These are phyloP conservation scores for Xylocopa sonorina DNA, from an alignment of 1,140 invertebrate species.

Conservation along the genomic window DNA sequence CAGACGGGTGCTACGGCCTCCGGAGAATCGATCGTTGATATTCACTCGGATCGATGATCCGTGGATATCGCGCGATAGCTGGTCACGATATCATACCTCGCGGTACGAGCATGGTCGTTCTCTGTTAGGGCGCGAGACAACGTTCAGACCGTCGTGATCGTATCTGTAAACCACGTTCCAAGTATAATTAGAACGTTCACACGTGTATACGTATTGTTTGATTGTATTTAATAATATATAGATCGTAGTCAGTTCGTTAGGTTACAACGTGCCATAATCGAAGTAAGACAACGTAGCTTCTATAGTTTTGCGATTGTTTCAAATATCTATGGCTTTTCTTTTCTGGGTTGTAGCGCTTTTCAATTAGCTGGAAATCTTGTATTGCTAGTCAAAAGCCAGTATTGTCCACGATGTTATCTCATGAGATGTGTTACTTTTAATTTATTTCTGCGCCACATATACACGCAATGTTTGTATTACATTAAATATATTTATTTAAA, in stretches of 20 bases:
- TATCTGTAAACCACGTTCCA: neutral
- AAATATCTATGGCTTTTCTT: neutral
- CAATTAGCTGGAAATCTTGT: neutral
- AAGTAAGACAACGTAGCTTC: neutral
- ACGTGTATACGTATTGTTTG: neutral
- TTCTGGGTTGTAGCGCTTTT: neutral
- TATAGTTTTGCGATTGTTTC: neutral
- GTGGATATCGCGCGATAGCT: neutral
- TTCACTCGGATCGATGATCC: constrained; percentile 9
- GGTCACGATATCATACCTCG: too few species aligned
- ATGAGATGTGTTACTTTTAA: constrained; percentile 3
- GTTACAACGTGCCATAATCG: constrained; percentile 14
- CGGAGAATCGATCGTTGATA: constrained; percentile 1
- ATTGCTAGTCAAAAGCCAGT: constrained; percentile 64
- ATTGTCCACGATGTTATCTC: constrained; percentile 48
- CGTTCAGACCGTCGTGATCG: neutral
- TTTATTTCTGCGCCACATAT: constrained; percentile 38
- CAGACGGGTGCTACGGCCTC: neutral
- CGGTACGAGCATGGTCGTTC: neutral
- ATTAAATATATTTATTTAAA: constrained; percentile 29
- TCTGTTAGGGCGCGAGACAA: neutral
- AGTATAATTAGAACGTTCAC: neutral
- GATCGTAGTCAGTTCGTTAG: neutral
- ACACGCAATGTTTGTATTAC: constrained; percentile 4
- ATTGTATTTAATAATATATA: neutral